phyloP scores from a whole-genome alignment of 2,797 vertebrate genomes.

The Setipinna tenuifilis region DNA sequence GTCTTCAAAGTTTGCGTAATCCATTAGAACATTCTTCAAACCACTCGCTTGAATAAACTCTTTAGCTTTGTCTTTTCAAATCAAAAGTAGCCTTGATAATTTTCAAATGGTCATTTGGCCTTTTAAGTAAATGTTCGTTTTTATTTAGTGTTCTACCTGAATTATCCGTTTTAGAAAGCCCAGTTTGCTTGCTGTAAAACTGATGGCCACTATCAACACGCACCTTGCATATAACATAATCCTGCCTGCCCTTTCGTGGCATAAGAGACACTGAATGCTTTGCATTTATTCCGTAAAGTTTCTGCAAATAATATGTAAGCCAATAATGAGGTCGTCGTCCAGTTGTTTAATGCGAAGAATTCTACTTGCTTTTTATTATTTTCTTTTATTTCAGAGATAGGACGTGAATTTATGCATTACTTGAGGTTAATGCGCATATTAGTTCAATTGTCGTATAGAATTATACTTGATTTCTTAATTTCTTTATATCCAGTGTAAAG shows the following conservation, averaged over 20 bases:
- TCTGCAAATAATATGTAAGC: neutral
- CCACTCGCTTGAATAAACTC: neutral
- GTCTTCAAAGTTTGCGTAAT: neutral
- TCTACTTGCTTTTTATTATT: neutral
- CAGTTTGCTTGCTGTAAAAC: neutral
- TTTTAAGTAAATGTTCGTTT: neutral
- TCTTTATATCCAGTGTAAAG: neutral
- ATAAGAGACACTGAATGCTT: neutral
- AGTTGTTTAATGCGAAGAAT: neutral
- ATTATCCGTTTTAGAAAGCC: neutral
- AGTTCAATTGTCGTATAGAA: neutral
- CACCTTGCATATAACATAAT: neutral
- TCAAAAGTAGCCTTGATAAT: neutral
- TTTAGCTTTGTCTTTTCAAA: neutral
- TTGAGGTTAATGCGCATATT: neutral
- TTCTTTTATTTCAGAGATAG: neutral
- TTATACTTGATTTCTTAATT: neutral
- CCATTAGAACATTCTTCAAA: neutral
- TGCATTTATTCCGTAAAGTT: neutral
- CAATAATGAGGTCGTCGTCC: neutral
- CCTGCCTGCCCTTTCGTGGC: neutral
- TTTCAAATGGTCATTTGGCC: neutral
- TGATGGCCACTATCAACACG: neutral
- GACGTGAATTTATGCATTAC: neutral
- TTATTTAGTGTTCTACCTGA: neutral